Percentiles rank a stretch among this genome's conserved stretches.
phyloP scores from a whole-genome alignment of 2,797 vertebrate species.

The Tamandua tetradactyla region DNA sequence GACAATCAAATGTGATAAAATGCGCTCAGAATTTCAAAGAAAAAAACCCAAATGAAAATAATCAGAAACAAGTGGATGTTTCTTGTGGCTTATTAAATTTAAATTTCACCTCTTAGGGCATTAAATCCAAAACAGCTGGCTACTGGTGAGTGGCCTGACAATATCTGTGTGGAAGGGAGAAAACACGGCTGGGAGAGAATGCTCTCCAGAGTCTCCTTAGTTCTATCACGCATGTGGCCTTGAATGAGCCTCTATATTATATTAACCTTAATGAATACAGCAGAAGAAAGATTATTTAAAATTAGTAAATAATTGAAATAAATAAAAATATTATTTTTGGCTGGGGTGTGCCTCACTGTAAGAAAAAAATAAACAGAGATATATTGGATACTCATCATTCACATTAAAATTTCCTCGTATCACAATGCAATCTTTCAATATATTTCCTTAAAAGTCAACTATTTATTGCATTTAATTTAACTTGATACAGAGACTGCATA shows the following conservation, averaged over 20 bases:
- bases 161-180: constrained; percentile 35
- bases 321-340: constrained; percentile 4
- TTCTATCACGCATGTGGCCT: neutral
- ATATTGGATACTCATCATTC: neutral
- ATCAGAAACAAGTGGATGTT: neutral
- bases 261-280: neutral
- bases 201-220: neutral
- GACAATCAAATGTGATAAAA: neutral
- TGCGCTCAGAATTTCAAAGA: neutral
- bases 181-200: neutral
- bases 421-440: neutral
- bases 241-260: neutral
- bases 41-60: neutral
- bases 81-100: neutral
- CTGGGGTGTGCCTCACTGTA: neutral
- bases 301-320: neutral
- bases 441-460: neutral
- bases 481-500: neutral
- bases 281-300: neutral
- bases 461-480: neutral
- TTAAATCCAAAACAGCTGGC: constrained; percentile 28
- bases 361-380: neutral
- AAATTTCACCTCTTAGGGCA: neutral
- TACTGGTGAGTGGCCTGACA: neutral
- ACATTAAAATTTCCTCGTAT: neutral